A percentile compares a stretch with the other conserved stretches of the same genome.
phyloP scores from a whole-genome alignment of 1,140 invertebrate species.

The Apis florea region DNA sequence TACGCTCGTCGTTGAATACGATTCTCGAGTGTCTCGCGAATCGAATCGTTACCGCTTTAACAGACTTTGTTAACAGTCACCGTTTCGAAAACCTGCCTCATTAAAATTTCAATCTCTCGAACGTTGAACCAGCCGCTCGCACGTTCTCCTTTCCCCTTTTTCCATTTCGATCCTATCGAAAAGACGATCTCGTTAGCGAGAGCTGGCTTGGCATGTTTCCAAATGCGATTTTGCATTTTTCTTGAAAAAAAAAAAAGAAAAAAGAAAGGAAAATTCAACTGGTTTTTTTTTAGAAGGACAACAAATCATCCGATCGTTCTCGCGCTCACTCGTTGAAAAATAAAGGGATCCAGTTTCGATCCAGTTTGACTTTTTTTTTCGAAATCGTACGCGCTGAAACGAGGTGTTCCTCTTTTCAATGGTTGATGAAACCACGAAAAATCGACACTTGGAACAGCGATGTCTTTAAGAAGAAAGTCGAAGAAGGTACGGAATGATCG shows the following conservation, averaged over 20 bases:
- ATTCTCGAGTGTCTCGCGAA: constrained; percentile 63
- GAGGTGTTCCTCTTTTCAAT: too few relatives aligned
- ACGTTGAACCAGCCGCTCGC: constrained; percentile 9
- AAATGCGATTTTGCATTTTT: too few relatives aligned
- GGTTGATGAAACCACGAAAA: too few relatives aligned
- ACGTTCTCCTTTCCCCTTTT: not conserved
- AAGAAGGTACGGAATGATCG: constrained; percentile 42
- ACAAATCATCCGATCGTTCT: too few relatives aligned
- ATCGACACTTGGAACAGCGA: too few relatives aligned
- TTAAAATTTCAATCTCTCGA: constrained; percentile 33
- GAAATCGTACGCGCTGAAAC: too few relatives aligned
- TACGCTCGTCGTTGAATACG: constrained; percentile 72
- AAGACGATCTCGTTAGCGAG: not conserved
- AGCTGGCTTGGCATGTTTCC: not conserved
- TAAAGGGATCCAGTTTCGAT: too few relatives aligned
- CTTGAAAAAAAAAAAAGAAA: too few relatives aligned
- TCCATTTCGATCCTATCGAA: not conserved
- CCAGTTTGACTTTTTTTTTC: too few relatives aligned
- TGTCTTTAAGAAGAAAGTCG: not conserved
- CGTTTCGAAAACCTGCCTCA: not conserved
- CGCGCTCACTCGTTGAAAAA: too few relatives aligned
- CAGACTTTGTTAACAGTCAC: constrained; percentile 65
- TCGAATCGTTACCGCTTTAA: constrained; percentile 67
- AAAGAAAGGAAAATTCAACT: too few relatives aligned
- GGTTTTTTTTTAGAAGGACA: too few relatives aligned